Evolutionary conservation across 2,888 invertebrate genomes (phyloP).

Genomic region (Acleris cristana): DNA sequence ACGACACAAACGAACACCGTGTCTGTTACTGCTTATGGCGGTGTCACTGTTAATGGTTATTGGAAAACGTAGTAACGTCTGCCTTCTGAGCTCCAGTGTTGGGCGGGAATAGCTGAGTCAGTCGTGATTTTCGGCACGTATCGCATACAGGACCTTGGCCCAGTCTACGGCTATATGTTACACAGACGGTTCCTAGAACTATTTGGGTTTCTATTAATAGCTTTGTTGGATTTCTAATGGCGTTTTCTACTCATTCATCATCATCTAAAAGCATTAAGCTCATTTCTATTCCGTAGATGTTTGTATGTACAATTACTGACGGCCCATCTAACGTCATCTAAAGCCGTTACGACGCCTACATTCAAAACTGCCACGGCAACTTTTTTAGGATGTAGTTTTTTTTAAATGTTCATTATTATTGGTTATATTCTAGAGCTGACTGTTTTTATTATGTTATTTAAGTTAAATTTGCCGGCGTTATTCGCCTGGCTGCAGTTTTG

Average conservation of each 20-base stretch:
- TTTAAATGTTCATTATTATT: no score
- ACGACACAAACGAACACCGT: neutral
- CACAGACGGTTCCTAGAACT: slow-evolving; percentile 9
- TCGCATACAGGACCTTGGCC: slow-evolving; percentile 56
- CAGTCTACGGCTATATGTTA: slow-evolving; percentile 39
- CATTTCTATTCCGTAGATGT: neutral
- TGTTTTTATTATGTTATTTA: neutral
- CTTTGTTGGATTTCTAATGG: slow-evolving; percentile 1
- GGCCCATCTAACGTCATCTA: no score
- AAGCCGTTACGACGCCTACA: no score
- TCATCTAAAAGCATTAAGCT: no score
- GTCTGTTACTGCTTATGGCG: slow-evolving; percentile 13
- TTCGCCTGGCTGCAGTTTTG: slow-evolving; percentile 14
- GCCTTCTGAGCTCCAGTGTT: slow-evolving; percentile 3
- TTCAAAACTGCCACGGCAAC: no score
- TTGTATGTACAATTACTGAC: neutral
- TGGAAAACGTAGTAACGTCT: slow-evolving; percentile 15
- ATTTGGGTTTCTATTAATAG: slow-evolving; percentile 7
- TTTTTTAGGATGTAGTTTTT: no score
- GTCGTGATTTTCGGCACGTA: slow-evolving; percentile 47
- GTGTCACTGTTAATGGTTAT: neutral
- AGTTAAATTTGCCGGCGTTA: slow-evolving; percentile 6
- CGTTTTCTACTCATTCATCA: neutral
- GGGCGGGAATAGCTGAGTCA: slow-evolving; percentile 18
- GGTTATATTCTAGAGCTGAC: no score